phyloP scores from a whole-genome alignment of 2,797 vertebrate genomes.

The Bucorvus abyssinicus region DNA sequence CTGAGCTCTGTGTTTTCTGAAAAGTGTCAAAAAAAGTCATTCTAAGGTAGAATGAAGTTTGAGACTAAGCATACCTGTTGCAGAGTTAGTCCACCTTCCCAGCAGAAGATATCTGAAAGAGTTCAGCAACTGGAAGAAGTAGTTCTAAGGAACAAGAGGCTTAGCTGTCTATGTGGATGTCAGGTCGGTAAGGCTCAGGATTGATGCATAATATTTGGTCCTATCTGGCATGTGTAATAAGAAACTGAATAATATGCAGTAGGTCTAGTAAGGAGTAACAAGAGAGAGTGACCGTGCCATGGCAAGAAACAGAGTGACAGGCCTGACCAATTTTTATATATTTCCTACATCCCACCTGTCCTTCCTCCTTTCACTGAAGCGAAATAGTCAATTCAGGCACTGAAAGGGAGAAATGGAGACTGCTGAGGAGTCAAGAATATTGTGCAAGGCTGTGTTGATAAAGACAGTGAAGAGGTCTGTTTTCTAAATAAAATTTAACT shows the following conservation, averaged over 20 bases:
- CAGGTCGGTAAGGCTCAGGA: background rate
- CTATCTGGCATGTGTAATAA: background rate
- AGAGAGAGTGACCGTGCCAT: background rate
- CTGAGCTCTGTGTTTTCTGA: background rate
- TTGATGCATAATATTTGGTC: background rate
- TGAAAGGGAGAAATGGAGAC: background rate
- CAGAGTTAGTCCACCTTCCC: background rate
- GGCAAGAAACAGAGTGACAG: background rate
- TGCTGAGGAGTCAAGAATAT: background rate
- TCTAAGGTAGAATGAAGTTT: background rate
- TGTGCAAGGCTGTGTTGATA: background rate
- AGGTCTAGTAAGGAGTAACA: background rate
- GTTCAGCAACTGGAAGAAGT: background rate
- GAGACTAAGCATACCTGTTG: background rate
- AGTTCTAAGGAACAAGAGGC: background rate
- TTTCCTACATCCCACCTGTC: background rate
- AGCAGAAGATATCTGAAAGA: background rate
- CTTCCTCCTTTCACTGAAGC: background rate
- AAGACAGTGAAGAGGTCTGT: background rate
- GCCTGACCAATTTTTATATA: background rate
- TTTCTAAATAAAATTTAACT: background rate
- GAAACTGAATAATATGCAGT: background rate
- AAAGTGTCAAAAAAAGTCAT: rapidly evolving
- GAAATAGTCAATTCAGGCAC: background rate
- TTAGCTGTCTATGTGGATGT: background rate